A percentile compares a stretch with the other conserved stretches of the same genome.
Evolutionary conservation across 1,140 invertebrate species (phyloP).

Genomic region (Orchestia grillus): DNA sequence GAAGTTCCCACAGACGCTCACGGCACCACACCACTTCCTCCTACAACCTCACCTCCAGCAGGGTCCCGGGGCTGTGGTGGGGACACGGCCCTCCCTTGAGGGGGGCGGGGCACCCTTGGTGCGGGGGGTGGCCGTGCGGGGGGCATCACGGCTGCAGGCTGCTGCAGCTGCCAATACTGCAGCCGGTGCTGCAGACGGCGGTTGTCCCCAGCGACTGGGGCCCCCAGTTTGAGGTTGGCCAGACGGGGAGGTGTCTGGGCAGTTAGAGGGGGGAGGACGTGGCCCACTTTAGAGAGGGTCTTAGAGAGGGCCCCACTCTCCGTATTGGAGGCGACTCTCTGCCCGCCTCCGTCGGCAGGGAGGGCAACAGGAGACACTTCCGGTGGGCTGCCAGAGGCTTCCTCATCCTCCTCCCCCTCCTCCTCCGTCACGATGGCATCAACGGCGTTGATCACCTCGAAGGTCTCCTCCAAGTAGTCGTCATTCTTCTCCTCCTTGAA

Average conservation of each 20-base stretch:
- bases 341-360: background rate
- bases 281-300: background rate
- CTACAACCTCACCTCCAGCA: background rate
- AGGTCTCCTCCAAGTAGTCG: slow-evolving; percentile 6
- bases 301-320: background rate
- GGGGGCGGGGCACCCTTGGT: background rate
- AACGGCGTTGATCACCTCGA: background rate
- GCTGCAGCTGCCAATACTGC: slow-evolving; percentile 12
- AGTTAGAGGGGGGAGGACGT: background rate
- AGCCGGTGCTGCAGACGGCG: background rate
- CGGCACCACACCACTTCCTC: too few relatives aligned
- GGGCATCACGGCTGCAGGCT: background rate
- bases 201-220: background rate
- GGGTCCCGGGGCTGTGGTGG: background rate
- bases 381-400: too few relatives aligned
- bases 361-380: background rate
- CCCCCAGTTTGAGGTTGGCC: background rate
- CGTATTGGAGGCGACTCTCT: background rate
- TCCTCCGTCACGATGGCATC: too few relatives aligned
- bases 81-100: background rate
- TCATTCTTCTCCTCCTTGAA: slow-evolving; percentile 25
- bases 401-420: background rate
- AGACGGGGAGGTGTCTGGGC: background rate
- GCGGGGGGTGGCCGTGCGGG: background rate
- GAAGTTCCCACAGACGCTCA: too few relatives aligned